Evolutionary conservation across 2,888 invertebrate species (phyloP), one percentile per base, ranked within the genome.

Genomic region (Eupithecia inturbata): DNA sequence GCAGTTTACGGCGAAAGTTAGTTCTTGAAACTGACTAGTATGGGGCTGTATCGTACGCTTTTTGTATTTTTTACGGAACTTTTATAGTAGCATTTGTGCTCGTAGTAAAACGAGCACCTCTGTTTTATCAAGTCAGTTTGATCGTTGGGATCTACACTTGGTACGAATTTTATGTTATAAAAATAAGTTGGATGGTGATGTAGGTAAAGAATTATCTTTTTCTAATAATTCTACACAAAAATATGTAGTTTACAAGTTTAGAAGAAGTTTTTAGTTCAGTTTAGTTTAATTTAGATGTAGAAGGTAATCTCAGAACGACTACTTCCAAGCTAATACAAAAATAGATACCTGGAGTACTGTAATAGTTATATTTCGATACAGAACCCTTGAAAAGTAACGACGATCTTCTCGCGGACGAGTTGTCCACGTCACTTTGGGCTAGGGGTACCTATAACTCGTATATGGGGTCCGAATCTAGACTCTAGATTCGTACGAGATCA

Each of bases 1-100:
- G 41, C 53, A 70, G 75, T 70, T 72, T 70, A 53, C 53, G 63
- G 70, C 16, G 53, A 70, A 72, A 70, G 75, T 74, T 74, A 33
- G 67, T 67, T 67, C 28, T 71, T 68, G 31, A 60, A 75, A 57
- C 67, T 70, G n/a, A 53, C 53, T 68, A 67, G 63, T 63, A 70
- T 67, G 22, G 39, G 68, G 26, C 60, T n/a, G 9, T 68, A 71
- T 64, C 33, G 67, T 63, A 41, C 36, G 53, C 41, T 57, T 60
- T 73, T 69, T 28, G 36, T 71, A 28, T 66, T 66, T 66, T 60
- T 41, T 22, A 66, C 36, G 7, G 26, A 39, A 66, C 9, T 60
- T 68, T 69, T 33, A 57, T 26, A 57, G 67, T 66, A 62, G 22
- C 12, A 39, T 33, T 49, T 62, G 36, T 33, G n/a, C n/a, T 64